A percentile compares a stretch with the other conserved stretches of the same genome.
phyloP scores from a whole-genome alignment of 2,113 vertebrate species.

The Silurus asotus region DNA sequence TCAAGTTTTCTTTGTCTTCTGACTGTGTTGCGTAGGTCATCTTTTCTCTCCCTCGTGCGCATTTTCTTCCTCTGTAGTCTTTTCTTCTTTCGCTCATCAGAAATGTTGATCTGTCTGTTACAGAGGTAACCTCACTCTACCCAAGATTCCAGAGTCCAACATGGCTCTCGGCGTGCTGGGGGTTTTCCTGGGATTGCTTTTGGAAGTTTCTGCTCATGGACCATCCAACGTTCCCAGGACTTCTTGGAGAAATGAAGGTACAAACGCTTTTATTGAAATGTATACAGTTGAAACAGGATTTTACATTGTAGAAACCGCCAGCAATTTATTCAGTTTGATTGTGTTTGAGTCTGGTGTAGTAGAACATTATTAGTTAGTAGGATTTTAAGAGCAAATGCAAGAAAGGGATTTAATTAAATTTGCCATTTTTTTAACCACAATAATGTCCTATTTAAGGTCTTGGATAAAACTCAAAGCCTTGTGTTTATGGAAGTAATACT shows the following conservation, averaged over 20 bases:
- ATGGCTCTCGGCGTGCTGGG: conserved; percentile 74
- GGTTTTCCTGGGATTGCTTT: conserved; percentile 72
- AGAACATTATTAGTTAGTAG: background rate
- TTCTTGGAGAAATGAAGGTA: conserved; percentile 90
- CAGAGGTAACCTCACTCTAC: conserved; percentile 78
- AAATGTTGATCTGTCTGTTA: conserved; percentile 37
- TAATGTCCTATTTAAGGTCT: background rate
- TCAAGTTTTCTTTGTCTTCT: background rate
- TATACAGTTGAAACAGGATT: too few relatives aligned
- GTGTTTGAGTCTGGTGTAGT: background rate
- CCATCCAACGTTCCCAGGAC: conserved; percentile 81
- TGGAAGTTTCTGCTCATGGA: conserved; percentile 80
- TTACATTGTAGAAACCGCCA: too few relatives aligned
- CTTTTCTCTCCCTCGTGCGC: background rate
- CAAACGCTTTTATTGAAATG: background rate
- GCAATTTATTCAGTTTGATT: background rate
- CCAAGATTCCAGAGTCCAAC: conserved; percentile 73
- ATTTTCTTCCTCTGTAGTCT: background rate
- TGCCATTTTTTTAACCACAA: background rate
- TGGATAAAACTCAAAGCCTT: background rate
- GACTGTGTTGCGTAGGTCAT: background rate
- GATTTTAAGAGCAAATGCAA: background rate
- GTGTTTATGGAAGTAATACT: background rate
- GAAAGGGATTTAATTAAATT: background rate
- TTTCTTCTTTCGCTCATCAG: background rate